phyloP scores from a whole-genome alignment of 2,113 vertebrate genomes.

The Ammospiza caudacuta region DNA sequence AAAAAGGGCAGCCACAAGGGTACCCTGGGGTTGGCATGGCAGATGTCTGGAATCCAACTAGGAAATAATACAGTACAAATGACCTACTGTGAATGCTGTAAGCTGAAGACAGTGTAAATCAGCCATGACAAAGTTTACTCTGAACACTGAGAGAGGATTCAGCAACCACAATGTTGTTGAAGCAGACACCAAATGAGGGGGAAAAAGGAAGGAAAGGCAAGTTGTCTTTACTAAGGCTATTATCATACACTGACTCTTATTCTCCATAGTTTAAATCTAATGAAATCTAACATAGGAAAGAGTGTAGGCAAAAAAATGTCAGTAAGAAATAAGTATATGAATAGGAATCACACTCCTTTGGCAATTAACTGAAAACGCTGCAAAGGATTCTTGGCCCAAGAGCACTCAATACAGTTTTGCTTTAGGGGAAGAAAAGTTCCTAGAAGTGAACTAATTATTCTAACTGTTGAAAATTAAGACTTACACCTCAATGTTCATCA shows the following conservation, averaged over 20 bases:
- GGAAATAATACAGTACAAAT: background rate
- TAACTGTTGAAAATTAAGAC: background rate
- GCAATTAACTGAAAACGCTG: background rate
- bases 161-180: background rate
- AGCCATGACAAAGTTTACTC: background rate
- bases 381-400: background rate
- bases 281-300: background rate
- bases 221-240: background rate
- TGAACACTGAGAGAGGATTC: background rate
- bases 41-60: background rate
- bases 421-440: background rate
- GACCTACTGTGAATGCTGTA: background rate
- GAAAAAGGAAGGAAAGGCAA: background rate
- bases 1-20: too few species aligned
- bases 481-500: background rate
- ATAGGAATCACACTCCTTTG: background rate
- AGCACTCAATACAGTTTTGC: background rate
- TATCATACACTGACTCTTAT: background rate
- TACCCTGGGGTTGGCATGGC: background rate
- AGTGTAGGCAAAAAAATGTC: background rate
- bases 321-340: background rate
- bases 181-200: background rate
- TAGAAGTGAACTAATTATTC: background rate
- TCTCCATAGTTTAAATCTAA: background rate
- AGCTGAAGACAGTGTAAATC: background rate